A percentile compares a stretch with the other conserved stretches of the same genome.
Conservation (phyloP, 2,888 invertebrate genomes). For the Phalera bucephala region DNA sequence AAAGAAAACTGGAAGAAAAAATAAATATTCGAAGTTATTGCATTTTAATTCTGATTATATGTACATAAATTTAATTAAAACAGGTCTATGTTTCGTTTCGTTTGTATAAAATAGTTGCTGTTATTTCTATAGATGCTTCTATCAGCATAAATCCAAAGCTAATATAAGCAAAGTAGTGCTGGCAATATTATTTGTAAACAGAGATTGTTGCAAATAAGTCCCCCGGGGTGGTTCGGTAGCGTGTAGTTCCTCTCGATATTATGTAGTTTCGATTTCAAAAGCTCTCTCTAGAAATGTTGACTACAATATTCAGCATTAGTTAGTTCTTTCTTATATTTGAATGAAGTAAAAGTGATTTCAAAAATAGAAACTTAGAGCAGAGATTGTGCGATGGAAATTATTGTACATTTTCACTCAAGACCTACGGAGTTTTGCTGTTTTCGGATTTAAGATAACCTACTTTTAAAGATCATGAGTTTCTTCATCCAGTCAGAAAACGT, state of each 20-base stretch:
- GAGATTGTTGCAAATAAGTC: conserved; percentile 60
- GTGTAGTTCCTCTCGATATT: conserved; percentile 34
- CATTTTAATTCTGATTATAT: too few relatives aligned
- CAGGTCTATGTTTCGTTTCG: too few relatives aligned
- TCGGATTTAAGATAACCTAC: too few relatives aligned
- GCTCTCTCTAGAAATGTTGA: conserved; percentile 16
- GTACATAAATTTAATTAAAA: too few relatives aligned
- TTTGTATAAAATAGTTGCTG: too few relatives aligned
- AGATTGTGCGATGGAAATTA: background rate
- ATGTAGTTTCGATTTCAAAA: conserved; percentile 40
- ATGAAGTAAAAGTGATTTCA: conserved; percentile 3
- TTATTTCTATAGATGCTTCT: too few relatives aligned
- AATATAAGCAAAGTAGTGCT: conserved; percentile 33
- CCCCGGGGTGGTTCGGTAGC: conserved; percentile 32
- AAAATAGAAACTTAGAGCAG: conserved; percentile 1
- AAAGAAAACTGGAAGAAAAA: too few relatives aligned
- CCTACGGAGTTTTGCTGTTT: background rate
- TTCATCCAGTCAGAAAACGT: too few relatives aligned
- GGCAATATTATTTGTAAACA: conserved; percentile 56
- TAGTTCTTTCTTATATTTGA: conserved; percentile 7
- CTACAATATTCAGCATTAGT: conserved; percentile 10
- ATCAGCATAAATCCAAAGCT: conserved; percentile 22
- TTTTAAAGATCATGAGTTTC: too few relatives aligned
- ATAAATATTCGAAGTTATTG: too few relatives aligned
- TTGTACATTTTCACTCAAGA: background rate